A percentile compares a stretch with the other conserved stretches of the same genome.
These are phyloP conservation scores for Pseudolaguvia tuberculata DNA, from an alignment of 2,113 vertebrate species.

Conservation along the genomic window DNA sequence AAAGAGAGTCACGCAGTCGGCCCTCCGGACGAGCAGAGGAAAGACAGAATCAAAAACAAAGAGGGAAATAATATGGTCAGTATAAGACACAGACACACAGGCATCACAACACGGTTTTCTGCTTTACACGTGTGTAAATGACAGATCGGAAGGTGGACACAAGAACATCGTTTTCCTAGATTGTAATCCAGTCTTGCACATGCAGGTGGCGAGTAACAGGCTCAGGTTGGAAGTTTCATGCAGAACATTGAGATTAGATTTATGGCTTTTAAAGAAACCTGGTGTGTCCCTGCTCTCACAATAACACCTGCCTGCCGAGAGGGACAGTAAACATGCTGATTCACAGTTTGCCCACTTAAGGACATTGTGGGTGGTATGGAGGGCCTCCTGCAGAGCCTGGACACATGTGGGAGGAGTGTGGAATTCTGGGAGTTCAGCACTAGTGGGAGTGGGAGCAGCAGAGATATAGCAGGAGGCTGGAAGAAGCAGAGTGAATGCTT, in stretches of 20 bases:
- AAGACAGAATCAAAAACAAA: conserved; percentile 36
- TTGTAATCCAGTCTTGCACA: neutral
- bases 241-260: neutral
- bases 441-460: conserved; percentile 27
- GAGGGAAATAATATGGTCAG: neutral
- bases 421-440: conserved; percentile 28
- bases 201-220: neutral
- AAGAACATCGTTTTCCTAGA: neutral
- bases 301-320: conserved; percentile 47
- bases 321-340: conserved; percentile 26
- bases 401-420: conserved; percentile 27
- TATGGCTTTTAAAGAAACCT: neutral
- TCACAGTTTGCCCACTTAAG: conserved; percentile 22
- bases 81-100: conserved; percentile 5
- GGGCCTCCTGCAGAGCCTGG: conserved; percentile 31
- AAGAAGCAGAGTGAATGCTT: conserved; percentile 40
- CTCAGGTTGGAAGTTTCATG: too few species aligned
- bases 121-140: neutral
- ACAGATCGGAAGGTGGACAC: neutral
- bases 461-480: conserved; percentile 16
- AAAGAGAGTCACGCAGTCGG: conserved; percentile 67
- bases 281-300: neutral
- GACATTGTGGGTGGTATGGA: conserved; percentile 27
- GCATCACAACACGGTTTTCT: neutral
- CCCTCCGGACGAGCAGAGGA: conserved; percentile 57